Conservation (phyloP, 2,888 invertebrate genomes). For the Coelopa pilipes region DNA sequence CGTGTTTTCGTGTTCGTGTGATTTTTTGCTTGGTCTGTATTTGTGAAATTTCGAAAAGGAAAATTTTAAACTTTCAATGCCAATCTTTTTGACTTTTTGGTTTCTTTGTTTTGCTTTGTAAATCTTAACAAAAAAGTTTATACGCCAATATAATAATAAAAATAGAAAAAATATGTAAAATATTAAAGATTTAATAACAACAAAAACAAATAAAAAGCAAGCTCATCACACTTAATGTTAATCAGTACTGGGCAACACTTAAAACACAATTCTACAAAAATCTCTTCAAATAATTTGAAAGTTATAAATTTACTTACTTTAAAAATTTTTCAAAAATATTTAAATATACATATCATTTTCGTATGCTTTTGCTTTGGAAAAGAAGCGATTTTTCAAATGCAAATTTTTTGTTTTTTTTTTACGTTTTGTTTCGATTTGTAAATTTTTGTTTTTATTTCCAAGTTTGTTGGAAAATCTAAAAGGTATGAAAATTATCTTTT, state of each 20-base stretch:
- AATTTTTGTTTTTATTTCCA: too few species aligned
- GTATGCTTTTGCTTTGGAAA: constrained; percentile 12
- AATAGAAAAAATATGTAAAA: constrained; percentile 42
- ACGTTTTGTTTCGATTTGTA: too few species aligned
- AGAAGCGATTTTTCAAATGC: constrained; percentile 30
- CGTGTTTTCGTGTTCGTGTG: too few species aligned
- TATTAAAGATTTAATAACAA: constrained; percentile 52
- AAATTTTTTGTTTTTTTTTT: too few species aligned
- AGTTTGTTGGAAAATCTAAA: too few species aligned
- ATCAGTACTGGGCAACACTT: constrained; percentile 68
- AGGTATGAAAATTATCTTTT: too few species aligned
- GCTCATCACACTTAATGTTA: constrained; percentile 66
- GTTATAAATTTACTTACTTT: constrained; percentile 25
- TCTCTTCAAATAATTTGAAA: constrained; percentile 15
- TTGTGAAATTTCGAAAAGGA: too few species aligned
- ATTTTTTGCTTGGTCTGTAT: too few species aligned
- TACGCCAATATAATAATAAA: constrained; percentile 3
- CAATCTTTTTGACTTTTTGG: neutral
- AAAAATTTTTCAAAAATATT: constrained; percentile 16
- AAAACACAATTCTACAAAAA: constrained; percentile 51
- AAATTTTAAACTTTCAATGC: too few species aligned
- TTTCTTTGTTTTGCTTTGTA: constrained; percentile 1
- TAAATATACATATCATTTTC: neutral
- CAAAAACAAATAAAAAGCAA: constrained; percentile 51
- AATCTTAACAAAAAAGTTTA: constrained; percentile 9